Evolutionary conservation across 2,888 invertebrate genomes (phyloP).

Genomic region (Agonum fuliginosum): DNA sequence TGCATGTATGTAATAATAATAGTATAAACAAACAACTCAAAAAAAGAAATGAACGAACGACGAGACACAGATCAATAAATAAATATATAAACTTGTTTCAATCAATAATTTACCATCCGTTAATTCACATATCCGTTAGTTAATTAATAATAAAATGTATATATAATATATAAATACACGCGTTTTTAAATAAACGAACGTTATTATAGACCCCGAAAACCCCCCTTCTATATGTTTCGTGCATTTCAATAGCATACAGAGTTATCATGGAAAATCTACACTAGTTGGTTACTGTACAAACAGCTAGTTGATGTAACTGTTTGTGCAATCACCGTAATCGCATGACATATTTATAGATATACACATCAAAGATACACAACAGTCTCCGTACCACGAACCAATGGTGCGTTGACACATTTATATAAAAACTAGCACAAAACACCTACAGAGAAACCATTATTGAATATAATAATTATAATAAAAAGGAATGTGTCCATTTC

Average conservation of each 20-base stretch:
- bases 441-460: conserved; percentile 59
- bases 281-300: conserved; percentile 8
- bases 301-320: conserved; percentile 65
- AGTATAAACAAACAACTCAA: conserved; percentile 40
- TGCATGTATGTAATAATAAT: conserved; percentile 49
- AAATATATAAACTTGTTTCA: conserved; percentile 35
- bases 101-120: conserved; percentile 44
- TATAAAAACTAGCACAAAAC: conserved; percentile 60
- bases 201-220: conserved; percentile 67
- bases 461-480: conserved; percentile 56
- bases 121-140: conserved; percentile 51
- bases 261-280: conserved; percentile 59
- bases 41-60: conserved; percentile 49
- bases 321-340: neutral
- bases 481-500: conserved; percentile 58
- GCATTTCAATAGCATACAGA: conserved; percentile 92
- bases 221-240: conserved; percentile 92
- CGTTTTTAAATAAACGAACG: conserved; percentile 56
- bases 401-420: conserved; percentile 55
- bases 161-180: conserved; percentile 57
- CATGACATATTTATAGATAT: conserved; percentile 52
- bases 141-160: conserved; percentile 54
- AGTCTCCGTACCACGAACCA: conserved; percentile 45
- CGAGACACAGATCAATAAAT: conserved; percentile 54
- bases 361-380: conserved; percentile 59